Base-by-base conservation (phyloP, 2,888 invertebrate genomes). In the Peribatodes rhomboidaria region DNA sequence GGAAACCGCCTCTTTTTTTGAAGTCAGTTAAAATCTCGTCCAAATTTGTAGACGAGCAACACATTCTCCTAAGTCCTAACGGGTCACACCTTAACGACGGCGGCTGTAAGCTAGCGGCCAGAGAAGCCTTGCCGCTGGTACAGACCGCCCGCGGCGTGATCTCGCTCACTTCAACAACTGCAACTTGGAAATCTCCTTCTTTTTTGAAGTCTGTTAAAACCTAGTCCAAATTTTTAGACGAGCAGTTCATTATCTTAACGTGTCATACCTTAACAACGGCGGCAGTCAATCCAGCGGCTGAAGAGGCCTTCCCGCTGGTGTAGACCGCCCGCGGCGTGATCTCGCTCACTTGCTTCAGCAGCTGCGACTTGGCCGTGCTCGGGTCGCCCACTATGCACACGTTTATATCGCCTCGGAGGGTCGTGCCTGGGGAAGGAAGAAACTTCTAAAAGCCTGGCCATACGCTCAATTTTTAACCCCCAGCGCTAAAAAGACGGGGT, bases 351-450 rank as follows among this genome's bases (percentile, higher is more conserved):
- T 97, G 98, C 91, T 99, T 99, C 46, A 99, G 93, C 72, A 99
- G 95, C 86, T 99, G 99, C 0, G 99, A 99, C 87, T 99, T 99
- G 27, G 99, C 99, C 0, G 99, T 99, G 84, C 98, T 98, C 0
- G 99, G 99, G 93, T 99, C 99, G 2, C 99, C 99, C 1, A 99
- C 99, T 71, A 99, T 96, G 82, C 99, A 99, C 66, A 99, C 97
- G 86, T 99, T 99, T 58, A 99, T 96, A 81, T 99, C 99, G 8
- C 99, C 99, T 76, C 99, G 94, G 1, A 99, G 94, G 0, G 97
- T 96, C 0, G 99, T 99, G 47, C 96, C 95, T 94, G 72, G 0
- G 37, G 37, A 47, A 11, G 6, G 41, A 31, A 35, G 10, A 4
- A 22, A 0, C 13, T 22, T 3, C 27, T n/a, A 27, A 47, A n/a